Base-by-base conservation (phyloP, 2,797 vertebrate genomes). In the Phalanger gymnotis region DNA sequence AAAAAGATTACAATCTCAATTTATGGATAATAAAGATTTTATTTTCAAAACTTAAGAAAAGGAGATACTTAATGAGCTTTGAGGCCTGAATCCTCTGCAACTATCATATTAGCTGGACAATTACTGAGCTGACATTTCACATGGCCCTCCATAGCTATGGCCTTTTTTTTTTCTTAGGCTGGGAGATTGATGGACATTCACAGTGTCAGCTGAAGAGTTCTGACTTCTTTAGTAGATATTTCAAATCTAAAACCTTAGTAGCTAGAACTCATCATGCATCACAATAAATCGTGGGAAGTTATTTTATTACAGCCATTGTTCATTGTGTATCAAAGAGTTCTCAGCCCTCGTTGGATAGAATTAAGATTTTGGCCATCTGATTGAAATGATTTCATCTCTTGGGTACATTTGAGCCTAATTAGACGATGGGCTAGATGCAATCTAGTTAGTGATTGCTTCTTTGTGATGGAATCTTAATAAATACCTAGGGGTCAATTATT, bases 41-140 rank as follows among this genome's bases (percentile, higher is more conserved):
- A 54, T 34, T 95, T 89, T 53, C 58, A 14, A 52, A 66, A 55
- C 94, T 96, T 96, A 93, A 89, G 51, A 92, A 57, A 55, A 97
- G 22, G 0, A 22, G 6, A 31, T 92, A 57, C 94, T 34, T 55
- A 90, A 11, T n/a, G 16, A 93, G n/a, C 61, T 92, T 94, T 93
- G 87, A 95, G 81, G 6, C 54, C 54, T 57, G 55, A 96, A 94
- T 96, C 89, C 91, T 97, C 95, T 96, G 10, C 22, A 81, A 34
- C 90, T 95, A 91, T 56, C 28, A 93, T 87, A 51, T 94, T 25
- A 2, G 27, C 7, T 90, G 52, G 73, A 94, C 53, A 52, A 81
- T 81, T 47, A 47, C 66, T 81, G 66, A 95, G 47, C 30, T 52
- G 47, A 61, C 56, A 73, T 47, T 53, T 81, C 92, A 53, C 51